Conservation (phyloP, 2,888 invertebrate species). For the Agapetus fuscipes region DNA sequence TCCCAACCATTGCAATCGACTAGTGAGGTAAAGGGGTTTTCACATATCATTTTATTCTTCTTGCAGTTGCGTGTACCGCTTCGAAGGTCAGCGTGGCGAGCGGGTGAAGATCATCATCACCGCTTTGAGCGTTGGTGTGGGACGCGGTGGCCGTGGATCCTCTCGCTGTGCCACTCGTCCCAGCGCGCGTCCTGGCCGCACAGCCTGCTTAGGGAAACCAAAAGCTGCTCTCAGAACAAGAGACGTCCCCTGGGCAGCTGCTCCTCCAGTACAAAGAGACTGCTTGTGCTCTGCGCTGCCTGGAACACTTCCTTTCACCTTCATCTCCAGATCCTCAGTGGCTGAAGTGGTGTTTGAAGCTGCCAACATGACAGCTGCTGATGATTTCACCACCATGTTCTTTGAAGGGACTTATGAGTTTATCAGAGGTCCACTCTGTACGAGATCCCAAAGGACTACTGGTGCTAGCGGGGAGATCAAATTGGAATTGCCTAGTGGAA, state of each 20-base stretch:
- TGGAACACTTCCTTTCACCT: conserved; percentile 55
- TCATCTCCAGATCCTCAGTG: conserved; percentile 64
- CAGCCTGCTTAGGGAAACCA: conserved; percentile 61
- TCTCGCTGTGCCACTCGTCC: conserved; percentile 46
- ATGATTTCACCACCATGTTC: conserved; percentile 75
- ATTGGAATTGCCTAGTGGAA: conserved; percentile 42
- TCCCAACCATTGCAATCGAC: no score
- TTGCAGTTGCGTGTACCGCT: conserved; percentile 75
- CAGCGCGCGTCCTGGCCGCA: conserved; percentile 56
- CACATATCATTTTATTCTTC: no score
- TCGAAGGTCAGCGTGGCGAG: conserved; percentile 77
- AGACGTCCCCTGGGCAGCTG: conserved; percentile 60
- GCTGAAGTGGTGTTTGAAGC: conserved; percentile 77
- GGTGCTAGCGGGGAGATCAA: conserved; percentile 71
- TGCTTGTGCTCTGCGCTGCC: conserved; percentile 63
- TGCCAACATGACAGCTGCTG: conserved; percentile 71
- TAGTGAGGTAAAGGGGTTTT: no score
- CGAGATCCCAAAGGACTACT: conserved; percentile 56
- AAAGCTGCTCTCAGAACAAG: conserved; percentile 63
- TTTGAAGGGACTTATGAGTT: conserved; percentile 82
- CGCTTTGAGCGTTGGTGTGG: conserved; percentile 55
- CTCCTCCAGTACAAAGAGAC: conserved; percentile 63
- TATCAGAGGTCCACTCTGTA: conserved; percentile 58
- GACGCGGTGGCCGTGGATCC: conserved; percentile 22
- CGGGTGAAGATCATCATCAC: conserved; percentile 67